Evolutionary conservation across 2,888 invertebrate species (phyloP), one percentile per base, ranked within the genome.

Genomic region (Notodonta dromedarius): DNA sequence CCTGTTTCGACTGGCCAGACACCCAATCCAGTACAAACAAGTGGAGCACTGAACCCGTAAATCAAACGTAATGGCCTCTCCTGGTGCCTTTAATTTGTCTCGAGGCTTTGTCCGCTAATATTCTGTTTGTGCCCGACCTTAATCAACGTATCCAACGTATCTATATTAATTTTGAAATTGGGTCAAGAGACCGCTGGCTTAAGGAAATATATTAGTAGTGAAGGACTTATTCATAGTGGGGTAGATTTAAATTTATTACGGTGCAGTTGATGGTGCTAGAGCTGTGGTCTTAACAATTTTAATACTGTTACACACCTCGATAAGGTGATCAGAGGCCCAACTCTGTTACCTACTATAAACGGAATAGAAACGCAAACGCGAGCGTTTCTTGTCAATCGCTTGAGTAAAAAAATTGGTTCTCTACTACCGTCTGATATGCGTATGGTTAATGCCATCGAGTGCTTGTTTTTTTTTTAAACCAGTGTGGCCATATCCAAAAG

Each of bases 51-150:
- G 54, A n/a, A 39, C 54, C 54, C 54, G 54, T 54, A 54, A 54
- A 54, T 54, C 54, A 54, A 54, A 39, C n/a, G 54, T 54, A 54
- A 54, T 39, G 54, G 32, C 8, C 54, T 1, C 39, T 54, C 39
- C 35, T 32, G 35, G 54, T 54, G 54, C 54, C 54, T 54, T 54
- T 54, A 54, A 54, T 54, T 39, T 54, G 54, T 54, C 54, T 54
- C n/a, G 39, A 39, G 35, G 54, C 54, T 35, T 54, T 54, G 54
- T 54, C 54, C 54, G 54, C 39, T 54, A 54, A 54, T 54, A 54
- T 54, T 54, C 54, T 54, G 54, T 54, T 54, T 54, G 54, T 54
- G n/a, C 52, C 32, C 52, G 32, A 39, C 32, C 32, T 32, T 52
- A 32, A 52, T 24, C 51, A 52, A 52, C 32, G 52, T 32, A 32